Percentiles rank a stretch among this genome's conserved stretches.
phyloP scores from a whole-genome alignment of 2,888 invertebrate genomes.

The Rhorus exstirpatorius region DNA sequence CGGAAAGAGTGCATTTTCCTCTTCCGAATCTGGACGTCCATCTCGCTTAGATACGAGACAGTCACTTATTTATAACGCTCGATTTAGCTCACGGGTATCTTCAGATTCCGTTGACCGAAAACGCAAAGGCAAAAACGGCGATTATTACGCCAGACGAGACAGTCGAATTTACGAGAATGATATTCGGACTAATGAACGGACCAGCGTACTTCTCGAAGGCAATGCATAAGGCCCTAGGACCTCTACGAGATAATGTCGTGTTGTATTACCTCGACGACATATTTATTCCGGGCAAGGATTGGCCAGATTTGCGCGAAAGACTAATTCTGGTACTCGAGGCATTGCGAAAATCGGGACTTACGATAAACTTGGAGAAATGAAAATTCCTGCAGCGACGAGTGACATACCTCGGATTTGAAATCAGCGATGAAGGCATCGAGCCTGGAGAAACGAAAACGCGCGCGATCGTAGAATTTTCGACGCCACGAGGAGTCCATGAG shows the following conservation, averaged over 20 bases:
- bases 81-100: conserved; percentile 50
- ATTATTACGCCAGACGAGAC: conserved; percentile 66
- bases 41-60: neutral
- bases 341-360: neutral
- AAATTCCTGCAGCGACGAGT: neutral
- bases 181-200: conserved; percentile 57
- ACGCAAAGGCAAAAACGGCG: conserved; percentile 51
- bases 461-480: no score
- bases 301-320: conserved; percentile 69
- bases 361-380: neutral
- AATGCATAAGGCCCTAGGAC: conserved; percentile 9
- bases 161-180: conserved; percentile 47
- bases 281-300: conserved; percentile 39
- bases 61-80: conserved; percentile 14
- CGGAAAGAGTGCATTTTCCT: conserved; percentile 4
- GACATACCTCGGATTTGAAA: no score
- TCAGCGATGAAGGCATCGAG: no score
- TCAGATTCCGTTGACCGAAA: conserved; percentile 23
- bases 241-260: neutral
- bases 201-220: neutral
- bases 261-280: conserved; percentile 28
- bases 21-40: no score
- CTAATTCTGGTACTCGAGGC: neutral
- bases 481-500: no score
- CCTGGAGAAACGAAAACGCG: no score